Base-by-base conservation (phyloP, 2,888 invertebrate genomes). In the Caenorhabditis plicata region DNA sequence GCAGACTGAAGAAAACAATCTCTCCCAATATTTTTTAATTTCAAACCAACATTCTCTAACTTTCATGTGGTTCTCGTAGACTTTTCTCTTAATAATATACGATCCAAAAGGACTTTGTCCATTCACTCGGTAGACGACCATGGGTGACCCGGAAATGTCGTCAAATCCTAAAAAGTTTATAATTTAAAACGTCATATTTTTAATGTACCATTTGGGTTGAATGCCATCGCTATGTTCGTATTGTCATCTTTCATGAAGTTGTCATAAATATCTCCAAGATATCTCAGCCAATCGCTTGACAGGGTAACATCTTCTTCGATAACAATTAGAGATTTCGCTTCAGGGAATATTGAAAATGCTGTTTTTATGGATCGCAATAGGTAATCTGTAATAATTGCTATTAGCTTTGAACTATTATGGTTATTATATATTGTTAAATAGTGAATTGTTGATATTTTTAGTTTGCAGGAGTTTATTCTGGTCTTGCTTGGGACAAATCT, bases 241-340 rank as follows among this genome's bases (percentile, higher is more conserved):
- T 25, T 36, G 7, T 47, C 2, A 31, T 70, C 70, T 13, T 39
- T 26, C 19, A 54, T 49, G 11, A 64, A 51, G 0, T 51, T 35
- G 3, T 45, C 36, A 20, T 68, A 55, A 8, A 67, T 60, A 8
- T 58, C 54, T 1, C 68, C 53, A 35, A 70, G 57, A 33, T 48
- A 68, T n/a, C 50, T 47, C 4, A 73, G 56, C 52, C 64, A 69
- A 31, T 69, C 69, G 7, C 52, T n/a, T 0, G 67, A 53, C 0
- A 64, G 55, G 0, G 42, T 41, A 4, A 67, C 65, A 39, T 71
- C 73, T 39, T 67, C 67, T 50, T 70, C 70, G 8, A 73, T 51
- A 0, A 73, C 67, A 3, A 66, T 60, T 1, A 73, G 17, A 11
- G 64, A 62, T 8, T 66, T 42, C 0, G 70, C 56, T 20, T 65